Evolutionary conservation across 2,888 invertebrate species (phyloP).

Genomic region (Trichopria drosophilae): DNA sequence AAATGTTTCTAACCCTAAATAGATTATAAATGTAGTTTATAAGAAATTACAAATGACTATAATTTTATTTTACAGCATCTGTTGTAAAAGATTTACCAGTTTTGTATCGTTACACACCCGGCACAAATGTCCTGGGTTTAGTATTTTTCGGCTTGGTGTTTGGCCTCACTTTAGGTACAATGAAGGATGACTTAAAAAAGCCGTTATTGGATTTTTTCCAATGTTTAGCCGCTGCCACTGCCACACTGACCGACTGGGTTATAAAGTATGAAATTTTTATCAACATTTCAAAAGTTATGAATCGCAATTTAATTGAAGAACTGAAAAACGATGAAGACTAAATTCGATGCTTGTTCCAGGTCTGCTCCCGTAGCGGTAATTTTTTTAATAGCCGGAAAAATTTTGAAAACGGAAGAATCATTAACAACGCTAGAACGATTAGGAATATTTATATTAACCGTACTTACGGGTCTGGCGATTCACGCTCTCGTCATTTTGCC

Average conservation of each 20-base stretch:
- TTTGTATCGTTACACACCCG: conserved; percentile 69
- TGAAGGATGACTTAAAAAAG: conserved; percentile 74
- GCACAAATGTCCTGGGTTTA: conserved; percentile 83
- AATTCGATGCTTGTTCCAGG: conserved; percentile 63
- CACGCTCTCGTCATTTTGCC: conserved; percentile 92
- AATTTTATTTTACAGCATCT: no score
- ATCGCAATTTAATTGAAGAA: no score
- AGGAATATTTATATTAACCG: conserved; percentile 90
- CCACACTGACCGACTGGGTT: conserved; percentile 92
- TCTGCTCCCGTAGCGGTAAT: conserved; percentile 84
- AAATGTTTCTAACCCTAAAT: no score
- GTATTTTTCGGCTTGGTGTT: conserved; percentile 82
- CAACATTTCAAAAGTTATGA: not conserved
- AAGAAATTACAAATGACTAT: no score
- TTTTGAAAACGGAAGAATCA: conserved; percentile 86
- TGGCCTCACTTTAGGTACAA: conserved; percentile 84
- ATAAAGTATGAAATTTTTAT: conserved; percentile 71
- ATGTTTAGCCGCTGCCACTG: conserved; percentile 84
- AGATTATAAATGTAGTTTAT: no score
- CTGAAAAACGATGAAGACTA: no score
- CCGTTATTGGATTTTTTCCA: conserved; percentile 83
- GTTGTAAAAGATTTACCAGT: no score
- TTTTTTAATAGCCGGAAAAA: conserved; percentile 86
- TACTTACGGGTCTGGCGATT: conserved; percentile 81
- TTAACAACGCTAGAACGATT: conserved; percentile 79